Evolutionary conservation across 1,140 invertebrate genomes (phyloP).

Genomic region (Yoshiicerus persimilis): DNA sequence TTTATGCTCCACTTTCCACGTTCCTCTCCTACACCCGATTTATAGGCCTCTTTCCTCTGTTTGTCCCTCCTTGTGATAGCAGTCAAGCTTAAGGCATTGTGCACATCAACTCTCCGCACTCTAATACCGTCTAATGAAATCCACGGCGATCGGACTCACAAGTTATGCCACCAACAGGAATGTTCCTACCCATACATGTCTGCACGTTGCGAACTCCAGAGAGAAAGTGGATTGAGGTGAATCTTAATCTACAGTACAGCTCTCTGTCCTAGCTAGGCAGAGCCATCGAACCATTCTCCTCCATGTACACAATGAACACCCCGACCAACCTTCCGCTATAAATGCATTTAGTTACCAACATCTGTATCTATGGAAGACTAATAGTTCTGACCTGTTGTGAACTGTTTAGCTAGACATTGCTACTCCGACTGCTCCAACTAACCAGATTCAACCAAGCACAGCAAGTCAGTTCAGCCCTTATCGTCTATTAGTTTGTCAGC

Average conservation of each 20-base stretch:
- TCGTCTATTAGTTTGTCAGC: background rate
- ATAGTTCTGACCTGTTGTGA: background rate
- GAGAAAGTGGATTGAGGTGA: background rate
- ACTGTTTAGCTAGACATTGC: background rate
- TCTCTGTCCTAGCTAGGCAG: no score
- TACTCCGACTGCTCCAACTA: background rate
- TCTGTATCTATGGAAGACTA: no score
- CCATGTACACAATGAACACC: no score
- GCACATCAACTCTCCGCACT: background rate
- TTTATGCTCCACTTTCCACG: background rate
- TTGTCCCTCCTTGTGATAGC: background rate
- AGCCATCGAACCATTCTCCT: no score
- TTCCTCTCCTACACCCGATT: background rate
- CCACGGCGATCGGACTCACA: background rate
- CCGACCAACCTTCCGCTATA: no score
- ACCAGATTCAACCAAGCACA: background rate
- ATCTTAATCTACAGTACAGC: slow-evolving; percentile 4
- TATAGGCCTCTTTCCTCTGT: background rate
- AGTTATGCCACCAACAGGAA: background rate
- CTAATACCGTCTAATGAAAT: background rate
- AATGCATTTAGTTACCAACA: no score
- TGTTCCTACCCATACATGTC: background rate
- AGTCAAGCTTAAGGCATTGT: background rate
- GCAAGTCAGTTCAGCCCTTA: background rate
- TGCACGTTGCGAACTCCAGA: background rate